Base-by-base conservation (phyloP, 1,140 invertebrate genomes). In the Cydia splendana region DNA sequence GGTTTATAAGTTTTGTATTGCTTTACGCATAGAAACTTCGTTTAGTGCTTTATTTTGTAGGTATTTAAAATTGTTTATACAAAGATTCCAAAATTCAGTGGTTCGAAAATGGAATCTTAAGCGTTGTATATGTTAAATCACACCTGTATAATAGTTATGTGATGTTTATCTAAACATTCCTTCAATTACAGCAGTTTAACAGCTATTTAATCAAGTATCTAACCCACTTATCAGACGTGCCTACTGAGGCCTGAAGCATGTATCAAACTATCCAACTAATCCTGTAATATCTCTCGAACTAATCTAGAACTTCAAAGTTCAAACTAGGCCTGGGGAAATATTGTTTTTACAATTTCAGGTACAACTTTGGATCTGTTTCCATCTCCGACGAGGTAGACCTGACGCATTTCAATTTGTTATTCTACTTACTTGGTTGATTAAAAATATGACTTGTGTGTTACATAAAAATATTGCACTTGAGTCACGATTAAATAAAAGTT, bases 211-310 rank as follows among this genome's bases (percentile, higher is more conserved):
- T 53, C 51, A 1, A 53, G 51, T 53, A 51, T 13, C 48, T 51
- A 53, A 53, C 51, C 51, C 51, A 53, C 45, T 53, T 53, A 53
- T 53, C 51, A 53, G 51, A 53, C 51, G 7, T 18, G n/a, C 51
- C 6, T 15, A 51, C 48, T 42, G 48, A 15, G 9, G 48, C 48
- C 13, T 51, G n/a, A 1, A 6, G 51, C n/a, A 18, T 18, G 51
- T 53, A 53, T n/a, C 51, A 18, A 53, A 53, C 51, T n/a, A 53
- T n/a, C 13, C 53, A 20, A 9, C 7, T 62, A 20, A 10, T 24
- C 24, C 18, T 24, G 57, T 24, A 62, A 20, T 24, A 24, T 24
- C 9, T 62, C 57, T 62, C 20, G 2, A 62, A 24, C 18, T 18
- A 57, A 20, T 24, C 57, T 24, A 0, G 18, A 62, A 57, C 18